Percentiles rank a stretch among this genome's conserved stretches.
These are phyloP conservation scores for Osmerus mordax DNA, from an alignment of 2,113 vertebrate species.

Conservation along the genomic window DNA sequence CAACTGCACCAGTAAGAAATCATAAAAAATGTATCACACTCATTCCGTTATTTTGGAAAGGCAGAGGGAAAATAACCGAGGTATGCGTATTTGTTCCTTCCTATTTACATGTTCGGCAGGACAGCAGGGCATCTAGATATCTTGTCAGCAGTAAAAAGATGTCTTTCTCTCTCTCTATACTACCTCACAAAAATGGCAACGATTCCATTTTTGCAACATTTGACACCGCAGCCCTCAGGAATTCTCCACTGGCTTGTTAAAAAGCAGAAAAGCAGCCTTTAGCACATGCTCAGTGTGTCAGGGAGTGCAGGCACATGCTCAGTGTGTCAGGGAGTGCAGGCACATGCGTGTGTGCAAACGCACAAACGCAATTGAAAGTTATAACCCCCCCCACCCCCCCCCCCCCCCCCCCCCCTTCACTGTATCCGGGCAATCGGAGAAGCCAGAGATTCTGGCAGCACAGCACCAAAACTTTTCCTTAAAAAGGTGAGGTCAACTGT, in stretches of 20 bases:
- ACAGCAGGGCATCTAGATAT: too few relatives aligned
- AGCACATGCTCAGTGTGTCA: slow-evolving; percentile 3
- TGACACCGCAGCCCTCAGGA: slow-evolving; percentile 32
- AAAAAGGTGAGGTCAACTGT: slow-evolving; percentile 12
- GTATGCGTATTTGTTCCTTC: too few relatives aligned
- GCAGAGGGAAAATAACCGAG: too few relatives aligned
- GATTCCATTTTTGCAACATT: neutral
- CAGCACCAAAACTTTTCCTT: neutral
- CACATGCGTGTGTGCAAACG: neutral
- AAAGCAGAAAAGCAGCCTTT: slow-evolving; percentile 33
- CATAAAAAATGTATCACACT: too few relatives aligned
- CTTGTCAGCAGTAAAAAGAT: neutral
- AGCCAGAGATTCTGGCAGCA: slow-evolving; percentile 1
- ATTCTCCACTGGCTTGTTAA: slow-evolving; percentile 51
- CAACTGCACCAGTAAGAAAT: too few relatives aligned
- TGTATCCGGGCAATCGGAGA: slow-evolving; percentile 1
- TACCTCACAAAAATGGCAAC: slow-evolving; percentile 1
- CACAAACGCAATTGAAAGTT: neutral
- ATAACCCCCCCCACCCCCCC: neutral
- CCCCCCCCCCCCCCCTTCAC: neutral
- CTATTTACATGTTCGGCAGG: too few relatives aligned
- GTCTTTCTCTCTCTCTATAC: neutral
- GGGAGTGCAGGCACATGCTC: neutral
- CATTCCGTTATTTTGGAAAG: too few relatives aligned
- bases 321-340: neutral